phyloP scores from a whole-genome alignment of 2,797 vertebrate genomes.

The Mustela erminea region DNA sequence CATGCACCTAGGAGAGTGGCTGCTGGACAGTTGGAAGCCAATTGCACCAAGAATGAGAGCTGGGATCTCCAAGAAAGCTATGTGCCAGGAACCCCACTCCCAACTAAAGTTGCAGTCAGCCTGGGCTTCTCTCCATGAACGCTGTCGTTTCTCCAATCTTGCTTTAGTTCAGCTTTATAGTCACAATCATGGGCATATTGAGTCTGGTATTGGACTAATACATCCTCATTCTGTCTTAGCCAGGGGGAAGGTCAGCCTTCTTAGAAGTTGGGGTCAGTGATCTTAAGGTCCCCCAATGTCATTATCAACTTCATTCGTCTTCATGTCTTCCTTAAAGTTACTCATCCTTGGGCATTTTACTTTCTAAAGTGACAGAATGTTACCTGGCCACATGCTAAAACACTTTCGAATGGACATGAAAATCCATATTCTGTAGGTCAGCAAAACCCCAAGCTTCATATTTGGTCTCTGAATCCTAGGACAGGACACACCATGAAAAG shows the following conservation, averaged over 20 bases:
- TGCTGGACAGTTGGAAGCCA: constrained; percentile 69
- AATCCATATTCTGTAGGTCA: constrained; percentile 10
- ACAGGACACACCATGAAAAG: not conserved
- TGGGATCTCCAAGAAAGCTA: constrained; percentile 53
- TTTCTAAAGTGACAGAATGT: constrained; percentile 39
- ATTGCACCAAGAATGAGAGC: constrained; percentile 68
- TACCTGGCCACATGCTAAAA: constrained; percentile 59
- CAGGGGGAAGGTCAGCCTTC: not conserved
- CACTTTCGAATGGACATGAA: constrained; percentile 34
- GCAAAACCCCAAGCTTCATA: constrained; percentile 37
- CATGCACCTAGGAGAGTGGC: constrained; percentile 61
- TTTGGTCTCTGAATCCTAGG: constrained; percentile 24
- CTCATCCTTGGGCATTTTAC: not conserved
- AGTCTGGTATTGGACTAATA: constrained; percentile 6
- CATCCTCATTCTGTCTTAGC: constrained; percentile 6
- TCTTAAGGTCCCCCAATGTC: not conserved
- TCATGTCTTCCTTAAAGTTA: constrained; percentile 1
- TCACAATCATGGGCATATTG: not conserved
- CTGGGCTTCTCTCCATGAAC: constrained; percentile 52
- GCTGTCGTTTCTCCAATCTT: constrained; percentile 62
- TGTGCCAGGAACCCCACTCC: not conserved
- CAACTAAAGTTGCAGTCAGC: constrained; percentile 55
- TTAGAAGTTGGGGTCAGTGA: constrained; percentile 16
- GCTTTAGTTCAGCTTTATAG: not conserved
- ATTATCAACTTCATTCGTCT: constrained; percentile 10